Base-by-base conservation (phyloP, 2,888 invertebrate species). In the Branchipolynoe longqiensis region DNA sequence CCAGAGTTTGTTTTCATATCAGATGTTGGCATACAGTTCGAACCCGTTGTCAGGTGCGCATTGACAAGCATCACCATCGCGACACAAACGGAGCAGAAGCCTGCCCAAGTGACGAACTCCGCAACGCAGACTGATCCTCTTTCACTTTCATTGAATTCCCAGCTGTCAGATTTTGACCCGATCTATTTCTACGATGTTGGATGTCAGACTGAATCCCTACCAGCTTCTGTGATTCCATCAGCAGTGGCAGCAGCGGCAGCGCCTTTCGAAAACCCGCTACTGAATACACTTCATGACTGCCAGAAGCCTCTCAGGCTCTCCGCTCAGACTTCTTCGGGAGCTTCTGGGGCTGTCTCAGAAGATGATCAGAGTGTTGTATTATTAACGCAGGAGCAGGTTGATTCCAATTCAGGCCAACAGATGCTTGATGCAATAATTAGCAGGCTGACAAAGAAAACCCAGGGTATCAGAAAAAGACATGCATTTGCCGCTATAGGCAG, bases 401-500 rank as follows among this genome's bases (percentile, higher is more conserved):
- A n/a, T n/a, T n/a, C n/a, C n/a, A n/a, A n/a, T n/a, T n/a, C n/a
- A n/a, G 48, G 62, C 12, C 1, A 40, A 1, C 74, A 25, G 40
- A 25, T 73, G 8, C 58, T 84, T 6, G 84, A 84, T 78, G 38
- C 69, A 36, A 84, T 78, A 8, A 74, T 84, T n/a, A 38, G 40
- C 8, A 31, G 84, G 25, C 78, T 84, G 18, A 22, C 28, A 33
- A 84, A 74, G 41, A 84, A 84, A 33, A 84, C 78, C 8, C 58
- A 36, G n/a, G 18, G 59, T 22, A 78, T 84, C 40, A 74, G 31
- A 31, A 74, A 58, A 12, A 78, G 84, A 25, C 8, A 62, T 62
- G 62, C n/a, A n/a, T n/a, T n/a, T n/a, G n/a, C n/a, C n/a, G n/a
- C n/a, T n/a, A n/a, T n/a, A n/a, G n/a, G n/a, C n/a, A n/a, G n/a